Conservation (phyloP, 1,140 invertebrate genomes). For the Drosophila fuyamai region DNA sequence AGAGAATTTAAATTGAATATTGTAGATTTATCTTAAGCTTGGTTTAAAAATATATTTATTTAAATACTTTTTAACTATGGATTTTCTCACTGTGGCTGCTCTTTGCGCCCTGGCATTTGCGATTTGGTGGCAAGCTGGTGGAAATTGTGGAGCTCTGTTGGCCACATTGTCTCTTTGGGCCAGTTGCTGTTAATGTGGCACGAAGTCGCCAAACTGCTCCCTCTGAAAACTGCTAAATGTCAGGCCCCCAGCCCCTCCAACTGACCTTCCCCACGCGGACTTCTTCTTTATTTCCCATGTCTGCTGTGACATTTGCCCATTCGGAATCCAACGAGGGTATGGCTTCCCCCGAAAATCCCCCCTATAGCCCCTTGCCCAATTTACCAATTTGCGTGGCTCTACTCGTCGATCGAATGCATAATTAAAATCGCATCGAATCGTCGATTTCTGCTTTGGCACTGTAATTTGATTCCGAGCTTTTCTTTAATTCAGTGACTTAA, state of each 20-base stretch:
- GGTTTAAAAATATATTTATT: too few relatives aligned
- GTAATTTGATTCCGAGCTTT: constrained; percentile 56
- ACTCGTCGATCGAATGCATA: constrained; percentile 53
- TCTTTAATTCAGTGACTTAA: constrained; percentile 45
- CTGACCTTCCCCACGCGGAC: constrained; percentile 34
- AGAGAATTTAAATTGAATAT: too few relatives aligned
- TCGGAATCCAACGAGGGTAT: constrained; percentile 22
- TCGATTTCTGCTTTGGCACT: constrained; percentile 33
- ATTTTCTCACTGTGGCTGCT: constrained; percentile 17
- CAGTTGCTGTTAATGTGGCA: constrained; percentile 50
- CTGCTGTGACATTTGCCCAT: constrained; percentile 44
- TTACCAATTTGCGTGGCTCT: constrained; percentile 45
- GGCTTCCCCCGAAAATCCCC: constrained; percentile 16
- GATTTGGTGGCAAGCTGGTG: constrained; percentile 6
- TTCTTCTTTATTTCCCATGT: constrained; percentile 5
- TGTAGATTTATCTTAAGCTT: too few relatives aligned
- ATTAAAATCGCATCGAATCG: constrained; percentile 68
- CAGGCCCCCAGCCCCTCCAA: constrained; percentile 20
- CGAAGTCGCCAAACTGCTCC: constrained; percentile 36
- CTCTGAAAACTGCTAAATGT: constrained; percentile 43
- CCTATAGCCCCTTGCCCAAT: not conserved
- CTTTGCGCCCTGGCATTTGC: constrained; percentile 34
- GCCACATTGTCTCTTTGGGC: constrained; percentile 35
- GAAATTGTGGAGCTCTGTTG: constrained; percentile 25
- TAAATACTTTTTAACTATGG: not conserved